Base-by-base conservation (phyloP, 1,140 invertebrate genomes). In the Pseudoatta argentina region DNA sequence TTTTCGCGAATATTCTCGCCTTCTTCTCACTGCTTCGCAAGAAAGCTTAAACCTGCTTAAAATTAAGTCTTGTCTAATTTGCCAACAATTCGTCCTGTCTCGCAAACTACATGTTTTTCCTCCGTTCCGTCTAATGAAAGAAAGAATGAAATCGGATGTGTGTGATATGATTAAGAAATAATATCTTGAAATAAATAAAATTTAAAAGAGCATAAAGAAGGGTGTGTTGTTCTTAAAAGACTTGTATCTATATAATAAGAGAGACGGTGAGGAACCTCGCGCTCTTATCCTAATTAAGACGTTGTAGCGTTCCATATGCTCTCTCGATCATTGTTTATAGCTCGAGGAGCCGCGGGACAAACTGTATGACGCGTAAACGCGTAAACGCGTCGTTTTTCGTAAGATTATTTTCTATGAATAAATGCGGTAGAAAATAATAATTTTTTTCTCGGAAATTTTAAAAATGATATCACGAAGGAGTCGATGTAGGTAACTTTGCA, bases 261-360 rank as follows among this genome's bases (percentile, higher is more conserved):
- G 53, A 34, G 55, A 21, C 34, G n/a, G 7, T 75, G 30, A n/a
- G 10, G 30, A 6, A 55, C 1, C 34, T 39, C 34, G 34, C 53
- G 53, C 1, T 55, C 16, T 14, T 34, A 34, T 34, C 30, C 30
- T 34, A 34, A 34, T 34, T 18, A 24, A 79, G 27, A 55, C 67
- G 2, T 24, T 24, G 24, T 0, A 6, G 12, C 24, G 44, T 51
- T 51, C 24, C 10, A 4, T 34, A 34, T 14, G 24, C 48, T 48
- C 48, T 48, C 44, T 76, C n/a, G 7, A 39, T 55, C 48, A 66
- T 53, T 53, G 64, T 61, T 61, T 24, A 21, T 59, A 34, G 51
- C 66, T n/a, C 21, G 63, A 21, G 16, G 18, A 30, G 61, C 24
- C 39, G 76, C 63, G 78, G 21, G 53, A 24, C 39, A 16, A 82